Evolutionary conservation across 2,888 invertebrate genomes (phyloP).

Genomic region (Chironomus riparius): DNA sequence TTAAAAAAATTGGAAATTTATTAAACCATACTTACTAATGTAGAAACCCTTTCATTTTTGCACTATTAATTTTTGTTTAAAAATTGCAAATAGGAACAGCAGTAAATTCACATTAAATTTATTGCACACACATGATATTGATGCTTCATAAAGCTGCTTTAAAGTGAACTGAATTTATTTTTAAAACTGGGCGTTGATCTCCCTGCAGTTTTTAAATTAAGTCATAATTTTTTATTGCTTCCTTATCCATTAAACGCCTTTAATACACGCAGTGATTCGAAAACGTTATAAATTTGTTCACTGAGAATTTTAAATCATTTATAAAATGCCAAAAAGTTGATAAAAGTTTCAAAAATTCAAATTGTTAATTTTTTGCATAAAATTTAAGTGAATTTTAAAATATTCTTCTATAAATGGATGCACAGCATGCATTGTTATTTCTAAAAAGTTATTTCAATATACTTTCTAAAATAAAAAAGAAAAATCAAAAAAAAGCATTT

Average conservation of each 20-base stretch:
- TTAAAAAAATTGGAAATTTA: background rate
- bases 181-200: background rate
- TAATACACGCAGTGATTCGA: background rate
- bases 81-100: background rate
- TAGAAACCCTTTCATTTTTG: background rate
- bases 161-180: background rate
- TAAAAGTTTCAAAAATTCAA: too few species aligned
- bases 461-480: background rate
- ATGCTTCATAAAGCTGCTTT: background rate
- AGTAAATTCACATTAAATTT: conserved; percentile 7
- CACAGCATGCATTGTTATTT: background rate
- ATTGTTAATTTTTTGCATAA: too few species aligned
- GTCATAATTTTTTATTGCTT: conserved; percentile 3
- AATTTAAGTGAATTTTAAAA: too few species aligned
- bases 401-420: too few species aligned
- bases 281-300: background rate
- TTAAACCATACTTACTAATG: background rate
- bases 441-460: background rate
- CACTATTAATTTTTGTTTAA: background rate
- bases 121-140: conserved; percentile 5
- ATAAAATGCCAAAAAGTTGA: too few species aligned
- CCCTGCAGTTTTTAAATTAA: background rate
- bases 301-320: too few species aligned
- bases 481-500: conserved; percentile 8
- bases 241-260: background rate